Percentiles rank a stretch among this genome's conserved stretches.
These are phyloP conservation scores for Enteromius trimaculatus DNA, from an alignment of 2,797 vertebrate species.

Conservation along the genomic window DNA sequence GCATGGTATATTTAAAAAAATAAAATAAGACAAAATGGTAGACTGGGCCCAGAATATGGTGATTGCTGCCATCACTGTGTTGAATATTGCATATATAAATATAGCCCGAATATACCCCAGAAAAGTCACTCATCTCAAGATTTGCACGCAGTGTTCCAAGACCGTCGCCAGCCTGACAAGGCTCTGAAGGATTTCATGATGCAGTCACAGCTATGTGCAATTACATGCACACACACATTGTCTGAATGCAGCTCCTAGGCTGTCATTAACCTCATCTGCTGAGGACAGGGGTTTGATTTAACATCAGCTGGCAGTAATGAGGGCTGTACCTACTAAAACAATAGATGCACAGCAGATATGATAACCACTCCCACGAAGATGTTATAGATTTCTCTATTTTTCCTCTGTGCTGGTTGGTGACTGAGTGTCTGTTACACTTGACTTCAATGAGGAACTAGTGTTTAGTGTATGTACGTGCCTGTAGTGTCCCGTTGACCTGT, in stretches of 20 bases:
- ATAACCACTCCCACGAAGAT: constrained; percentile 1
- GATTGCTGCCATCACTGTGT: not conserved
- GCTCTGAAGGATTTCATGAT: constrained; percentile 31
- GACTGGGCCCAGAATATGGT: not conserved
- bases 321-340: constrained; percentile 63
- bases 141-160: constrained; percentile 17
- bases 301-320: constrained; percentile 66
- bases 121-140: constrained; percentile 39
- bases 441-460: constrained; percentile 29
- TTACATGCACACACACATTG: constrained; percentile 16
- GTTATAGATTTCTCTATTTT: not conserved
- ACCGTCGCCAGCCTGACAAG: constrained; percentile 25
- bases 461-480: constrained; percentile 4
- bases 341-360: constrained; percentile 52
- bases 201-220: constrained; percentile 6
- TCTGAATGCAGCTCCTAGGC: constrained; percentile 52
- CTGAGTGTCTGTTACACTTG: constrained; percentile 47
- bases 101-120: constrained; percentile 26
- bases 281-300: constrained; percentile 61
- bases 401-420: constrained; percentile 45
- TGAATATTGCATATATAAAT: constrained; percentile 33
- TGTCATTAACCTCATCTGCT: constrained; percentile 57
- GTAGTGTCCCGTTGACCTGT: constrained; percentile 26
- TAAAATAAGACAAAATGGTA: not conserved
- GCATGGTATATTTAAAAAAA: not conserved